phyloP scores from a whole-genome alignment of 2,113 vertebrate genomes.

The Gadus macrocephalus region DNA sequence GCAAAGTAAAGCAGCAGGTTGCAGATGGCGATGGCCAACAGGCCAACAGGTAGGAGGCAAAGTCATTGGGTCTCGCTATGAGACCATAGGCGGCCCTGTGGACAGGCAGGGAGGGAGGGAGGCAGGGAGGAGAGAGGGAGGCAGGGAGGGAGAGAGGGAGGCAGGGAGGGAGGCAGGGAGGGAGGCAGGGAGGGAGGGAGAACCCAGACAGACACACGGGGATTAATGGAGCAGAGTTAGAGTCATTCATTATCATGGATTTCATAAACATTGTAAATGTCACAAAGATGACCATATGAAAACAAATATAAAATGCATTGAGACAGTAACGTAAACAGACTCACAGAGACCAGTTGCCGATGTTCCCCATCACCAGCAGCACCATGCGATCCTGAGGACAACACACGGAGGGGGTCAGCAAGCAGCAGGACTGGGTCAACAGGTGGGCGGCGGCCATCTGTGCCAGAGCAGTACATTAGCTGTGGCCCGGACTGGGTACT shows the following conservation, averaged over 20 bases:
- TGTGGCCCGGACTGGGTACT: constrained; percentile 45
- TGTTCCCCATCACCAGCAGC: constrained; percentile 93
- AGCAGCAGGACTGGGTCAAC: not conserved
- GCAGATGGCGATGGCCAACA: constrained; percentile 96
- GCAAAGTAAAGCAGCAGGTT: constrained; percentile 97
- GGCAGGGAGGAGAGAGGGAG: not conserved
- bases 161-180: not conserved
- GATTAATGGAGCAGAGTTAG: not conserved
- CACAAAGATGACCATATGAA: not conserved
- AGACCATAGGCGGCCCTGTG: constrained; percentile 90
- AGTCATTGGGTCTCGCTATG: constrained; percentile 89
- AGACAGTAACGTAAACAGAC: constrained; percentile 49
- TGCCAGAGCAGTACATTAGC: not conserved
- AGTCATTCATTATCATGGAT: not conserved
- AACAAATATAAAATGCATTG: not conserved
- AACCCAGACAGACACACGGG: not conserved
- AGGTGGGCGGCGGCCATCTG: not conserved
- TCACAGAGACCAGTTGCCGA: constrained; percentile 98
- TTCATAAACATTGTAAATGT: not conserved
- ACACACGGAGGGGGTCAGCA: not conserved
- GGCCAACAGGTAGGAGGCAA: constrained; percentile 94
- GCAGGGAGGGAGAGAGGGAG: not conserved
- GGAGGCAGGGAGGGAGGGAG: not conserved
- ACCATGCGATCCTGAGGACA: constrained; percentile 92
- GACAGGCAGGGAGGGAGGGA: not conserved